Evolutionary conservation across 2,113 vertebrate genomes (phyloP).

Genomic region (Chloroceryle aenea): DNA sequence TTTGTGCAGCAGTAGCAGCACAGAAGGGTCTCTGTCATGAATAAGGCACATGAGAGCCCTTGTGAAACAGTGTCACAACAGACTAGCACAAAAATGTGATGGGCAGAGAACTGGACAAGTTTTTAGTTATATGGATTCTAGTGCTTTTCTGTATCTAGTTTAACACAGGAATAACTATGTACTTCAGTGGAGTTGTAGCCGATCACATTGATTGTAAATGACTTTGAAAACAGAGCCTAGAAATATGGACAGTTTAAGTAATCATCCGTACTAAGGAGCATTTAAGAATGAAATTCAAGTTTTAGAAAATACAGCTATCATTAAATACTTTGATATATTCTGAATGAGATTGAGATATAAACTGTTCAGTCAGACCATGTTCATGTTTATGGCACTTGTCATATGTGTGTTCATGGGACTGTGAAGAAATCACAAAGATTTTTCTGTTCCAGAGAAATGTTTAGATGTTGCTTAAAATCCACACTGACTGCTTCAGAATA

Average conservation of each 20-base stretch:
- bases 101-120: neutral
- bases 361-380: neutral
- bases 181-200: neutral
- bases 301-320: neutral
- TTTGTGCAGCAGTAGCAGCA: neutral
- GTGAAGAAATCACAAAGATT: neutral
- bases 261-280: neutral
- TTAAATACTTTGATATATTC: neutral
- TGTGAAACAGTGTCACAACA: neutral
- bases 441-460: neutral
- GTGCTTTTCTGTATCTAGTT: neutral
- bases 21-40: neutral
- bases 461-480: neutral
- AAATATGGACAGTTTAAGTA: neutral
- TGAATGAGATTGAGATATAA: neutral
- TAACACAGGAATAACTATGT: neutral
- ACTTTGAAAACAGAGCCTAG: neutral
- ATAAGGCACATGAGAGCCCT: fast-evolving
- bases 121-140: neutral
- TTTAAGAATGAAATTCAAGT: neutral
- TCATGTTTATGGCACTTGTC: neutral
- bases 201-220: neutral
- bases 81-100: neutral
- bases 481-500: neutral
- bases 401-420: neutral